Conservation (phyloP, 2,113 vertebrate genomes). For the Percina caprodes region DNA sequence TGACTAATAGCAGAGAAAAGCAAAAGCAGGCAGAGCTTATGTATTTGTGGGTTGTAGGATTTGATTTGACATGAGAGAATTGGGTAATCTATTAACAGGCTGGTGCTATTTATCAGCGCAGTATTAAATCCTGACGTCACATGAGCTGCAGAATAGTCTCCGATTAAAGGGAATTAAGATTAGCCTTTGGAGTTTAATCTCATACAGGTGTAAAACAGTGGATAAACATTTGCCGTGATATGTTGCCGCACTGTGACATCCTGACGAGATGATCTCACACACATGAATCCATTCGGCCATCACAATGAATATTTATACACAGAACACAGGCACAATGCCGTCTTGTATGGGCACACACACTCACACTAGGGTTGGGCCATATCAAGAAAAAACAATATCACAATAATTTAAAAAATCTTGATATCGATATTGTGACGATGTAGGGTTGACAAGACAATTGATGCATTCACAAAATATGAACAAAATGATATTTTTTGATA, state of each 20-base stretch:
- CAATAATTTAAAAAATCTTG: too few species aligned
- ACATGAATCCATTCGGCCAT: not conserved
- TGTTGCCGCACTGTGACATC: conserved; percentile 31
- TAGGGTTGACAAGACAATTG: too few species aligned
- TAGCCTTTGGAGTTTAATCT: conserved; percentile 63
- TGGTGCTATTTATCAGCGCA: conserved; percentile 53
- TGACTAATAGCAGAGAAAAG: conserved; percentile 30
- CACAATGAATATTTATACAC: too few species aligned
- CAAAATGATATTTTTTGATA: too few species aligned
- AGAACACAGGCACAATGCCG: not conserved
- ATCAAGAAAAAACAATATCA: too few species aligned
- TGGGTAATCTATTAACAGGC: conserved; percentile 63
- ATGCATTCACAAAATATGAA: too few species aligned
- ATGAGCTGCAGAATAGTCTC: conserved; percentile 56
- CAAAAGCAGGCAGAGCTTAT: conserved; percentile 32
- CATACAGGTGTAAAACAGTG: conserved; percentile 65
- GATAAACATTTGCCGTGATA: conserved; percentile 53
- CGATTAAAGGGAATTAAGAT: conserved; percentile 74
- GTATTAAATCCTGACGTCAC: conserved; percentile 67
- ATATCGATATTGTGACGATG: too few species aligned
- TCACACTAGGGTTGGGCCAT: not conserved
- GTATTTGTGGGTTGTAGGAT: conserved; percentile 45
- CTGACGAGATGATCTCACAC: conserved; percentile 41
- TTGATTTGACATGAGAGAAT: conserved; percentile 58
- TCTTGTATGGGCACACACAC: not conserved